Evolutionary conservation across 2,797 vertebrate genomes (phyloP), one percentile per base, ranked within the genome.

Genomic region (Rhinoraja longicauda): DNA sequence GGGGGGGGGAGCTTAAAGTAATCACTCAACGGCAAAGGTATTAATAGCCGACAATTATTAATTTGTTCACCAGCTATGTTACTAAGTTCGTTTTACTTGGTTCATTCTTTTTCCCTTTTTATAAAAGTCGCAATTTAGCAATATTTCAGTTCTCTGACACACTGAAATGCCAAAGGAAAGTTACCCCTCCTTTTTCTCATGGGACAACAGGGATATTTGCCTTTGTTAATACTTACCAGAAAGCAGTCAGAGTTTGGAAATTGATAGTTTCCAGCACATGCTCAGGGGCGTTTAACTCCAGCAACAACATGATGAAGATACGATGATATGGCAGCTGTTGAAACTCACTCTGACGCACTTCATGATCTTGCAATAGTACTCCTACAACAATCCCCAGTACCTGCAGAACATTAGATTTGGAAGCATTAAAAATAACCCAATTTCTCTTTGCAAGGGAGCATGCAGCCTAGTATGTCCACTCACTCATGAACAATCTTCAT

Each of bases 181-280:
- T 4, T 70, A 53, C 45, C 13, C 67, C 67, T 70, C 67, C 67
- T 70, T 70, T 70, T 70, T 19, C 2, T 70, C 67, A 70, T 19
- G 19, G 67, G 32, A 21, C 64, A 88, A 29, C 79, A 82, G n/a
- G n/a, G 19, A 24, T 36, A 36, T 24, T 32, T n/a, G n/a, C 17
- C 67, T 6, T 64, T 67, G 86, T 24, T 90, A 57, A 59, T 0
- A 95, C 96, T 9, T 96, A 99, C 99, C 99, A 99, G 96, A 99
- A 99, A 94, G 99, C 99, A 29, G 99, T 99, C 94, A 99, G 98
- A 0, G 99, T 99, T 96, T 99, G 99, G 95, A 99, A 99, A 96
- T 99, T 99, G 95, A 99, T 99, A 94, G 99, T 99, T 95, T 99
- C 99, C 93, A 99, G 96, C 15, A 99, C 99, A 13, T 99, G 99